Evolutionary conservation across 2,888 invertebrate species (phyloP), one percentile per base, ranked within the genome.

Genomic region (Drosophila koepferae): DNA sequence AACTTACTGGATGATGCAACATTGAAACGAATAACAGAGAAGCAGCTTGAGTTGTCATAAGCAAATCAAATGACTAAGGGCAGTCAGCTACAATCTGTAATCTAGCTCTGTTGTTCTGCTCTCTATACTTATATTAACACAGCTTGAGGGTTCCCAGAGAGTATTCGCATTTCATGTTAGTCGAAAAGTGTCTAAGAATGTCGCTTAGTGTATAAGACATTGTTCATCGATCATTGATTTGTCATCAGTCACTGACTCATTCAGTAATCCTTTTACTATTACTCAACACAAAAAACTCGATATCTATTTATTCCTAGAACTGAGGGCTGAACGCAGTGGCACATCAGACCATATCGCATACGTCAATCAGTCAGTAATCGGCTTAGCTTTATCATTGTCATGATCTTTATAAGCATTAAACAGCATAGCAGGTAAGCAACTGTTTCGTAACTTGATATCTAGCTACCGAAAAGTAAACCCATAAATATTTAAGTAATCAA

Each of bases 191-290:
- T 14, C 9, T 40, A 38, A 14, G 38, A 38, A 38, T n/a, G 14
- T 41, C 9, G 9, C 41, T n/a, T n/a, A 41, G 1, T 20, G 20
- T 20, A 9, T 2, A 14, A 5, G 7, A 6, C 41, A 23, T 23
- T 20, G 44, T 20, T 2, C 20, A 23, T 44, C 20, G 20, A 2
- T 20, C 23, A 41, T 41, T n/a, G 41, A 41, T 18, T n/a, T 8
- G 41, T 41, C 43, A 48, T n/a, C 48, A 48, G 9, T 28, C 16
- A 7, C 34, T 51, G 49, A 51, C 2, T 51, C 49, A 51, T 18
- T 6, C 18, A 34, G 3, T 34, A 10, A 34, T 51, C 49, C 31
- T n/a, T 49, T 49, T 9, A 9, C n/a, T 12, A 49, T 18, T 31
- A 16, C 16, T 16, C 28, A 28, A 16, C 1, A 10, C 14, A 44